Base-by-base conservation (phyloP, 2,888 invertebrate genomes). In the Tenthredo amoena region DNA sequence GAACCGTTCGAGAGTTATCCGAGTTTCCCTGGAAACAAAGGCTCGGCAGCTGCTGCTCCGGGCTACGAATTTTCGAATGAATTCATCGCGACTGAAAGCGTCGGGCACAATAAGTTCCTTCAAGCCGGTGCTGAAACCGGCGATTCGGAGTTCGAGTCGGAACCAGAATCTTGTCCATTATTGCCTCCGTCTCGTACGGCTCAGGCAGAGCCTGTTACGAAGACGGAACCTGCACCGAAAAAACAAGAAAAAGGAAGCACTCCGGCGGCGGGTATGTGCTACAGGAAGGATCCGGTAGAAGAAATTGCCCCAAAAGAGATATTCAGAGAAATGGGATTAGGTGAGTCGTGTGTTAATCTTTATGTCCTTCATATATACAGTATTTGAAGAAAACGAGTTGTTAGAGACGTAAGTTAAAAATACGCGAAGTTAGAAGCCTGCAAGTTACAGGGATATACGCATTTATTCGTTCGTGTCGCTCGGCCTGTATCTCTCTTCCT, bases 241-340 rank as follows among this genome's bases (percentile, higher is more conserved):
- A 83, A 65, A 62, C 86, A 86, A 40, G 86, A 86, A 6, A 87
- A 86, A 34, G 15, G 84, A 5, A 81, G 47, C 43, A 86, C 85
- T 68, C 77, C 87, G 0, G 86, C 87, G 84, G 87, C 86, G 68
- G 83, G 88, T n/a, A 86, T 87, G 47, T 87, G 87, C 76, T 72
- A 87, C 85, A 89, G 87, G 74, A 84, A 89, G n/a, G 89, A 90
- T 65, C 92, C 91, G 9, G 87, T 91, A 12, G 92, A 92, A 26
- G 91, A 92, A 86, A 92, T 93, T 65, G 92, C 92, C 6, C 91
- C 96, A 71, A 96, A 96, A 91, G 96, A 96, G 88, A 96, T 96
- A 90, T 96, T 96, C 94, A 95, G 96, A 92, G 95, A 96, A 93
- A 96, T 96, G 95, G 96, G 96, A 90, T 94, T 96, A 83, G 96